Evolutionary conservation across 2,113 vertebrate species (phyloP).

Genomic region (Plestiodon gilberti): DNA sequence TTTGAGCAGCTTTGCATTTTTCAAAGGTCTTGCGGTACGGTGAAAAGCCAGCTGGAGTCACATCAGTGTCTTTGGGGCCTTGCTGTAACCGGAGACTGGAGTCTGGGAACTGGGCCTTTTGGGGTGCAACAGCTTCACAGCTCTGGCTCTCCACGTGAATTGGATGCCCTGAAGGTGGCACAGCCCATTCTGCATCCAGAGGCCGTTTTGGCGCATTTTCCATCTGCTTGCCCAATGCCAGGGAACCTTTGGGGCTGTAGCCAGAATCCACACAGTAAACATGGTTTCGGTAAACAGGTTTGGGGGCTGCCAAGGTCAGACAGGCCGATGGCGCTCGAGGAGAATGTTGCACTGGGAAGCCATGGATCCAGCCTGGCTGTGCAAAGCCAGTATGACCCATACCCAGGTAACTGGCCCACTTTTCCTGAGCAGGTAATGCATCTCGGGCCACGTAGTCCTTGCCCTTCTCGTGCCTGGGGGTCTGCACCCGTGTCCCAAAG

Average conservation of each 20-base stretch:
- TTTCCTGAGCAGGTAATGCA: conserved; percentile 62
- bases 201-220: conserved; percentile 67
- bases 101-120: conserved; percentile 58
- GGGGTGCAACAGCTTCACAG: conserved; percentile 52
- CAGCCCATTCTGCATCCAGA: conserved; percentile 76
- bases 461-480: conserved; percentile 3
- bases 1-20: conserved; percentile 27
- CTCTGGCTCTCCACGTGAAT: neutral
- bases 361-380: conserved; percentile 59
- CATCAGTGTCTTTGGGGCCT: conserved; percentile 65
- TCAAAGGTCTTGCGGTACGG: conserved; percentile 53
- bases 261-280: conserved; percentile 76
- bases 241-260: conserved; percentile 68
- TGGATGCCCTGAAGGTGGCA: conserved; percentile 20
- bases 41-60: neutral
- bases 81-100: conserved; percentile 63
- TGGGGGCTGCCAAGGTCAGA: conserved; percentile 82
- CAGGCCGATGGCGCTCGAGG: conserved; percentile 56
- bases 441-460: conserved; percentile 61
- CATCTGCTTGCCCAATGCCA: conserved; percentile 58
- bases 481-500: neutral
- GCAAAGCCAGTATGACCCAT: conserved; percentile 51
- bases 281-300: conserved; percentile 82
- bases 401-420: conserved; percentile 63
- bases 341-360: conserved; percentile 42